These are phyloP conservation scores for Pontoporia blainvillei DNA, from an alignment of 2,113 vertebrate species.

Conservation along the genomic window DNA sequence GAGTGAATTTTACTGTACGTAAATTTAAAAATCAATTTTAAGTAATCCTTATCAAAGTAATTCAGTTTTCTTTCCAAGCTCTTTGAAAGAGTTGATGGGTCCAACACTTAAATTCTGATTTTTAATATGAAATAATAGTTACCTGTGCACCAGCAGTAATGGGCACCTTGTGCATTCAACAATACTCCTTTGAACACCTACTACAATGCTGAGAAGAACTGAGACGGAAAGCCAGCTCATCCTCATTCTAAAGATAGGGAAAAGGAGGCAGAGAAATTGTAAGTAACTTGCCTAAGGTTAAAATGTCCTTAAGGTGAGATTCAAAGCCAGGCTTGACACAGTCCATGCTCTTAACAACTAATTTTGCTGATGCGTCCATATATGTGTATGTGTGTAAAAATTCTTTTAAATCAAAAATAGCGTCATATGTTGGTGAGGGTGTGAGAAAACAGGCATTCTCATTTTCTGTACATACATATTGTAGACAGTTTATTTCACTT, in stretches of 20 bases:
- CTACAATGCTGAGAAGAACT: background rate
- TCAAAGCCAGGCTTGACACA: background rate
- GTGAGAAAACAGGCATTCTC: background rate
- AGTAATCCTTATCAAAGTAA: background rate
- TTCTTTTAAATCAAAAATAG: background rate
- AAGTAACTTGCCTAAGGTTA: background rate
- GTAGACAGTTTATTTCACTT: background rate
- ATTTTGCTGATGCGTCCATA: background rate
- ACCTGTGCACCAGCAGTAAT: background rate
- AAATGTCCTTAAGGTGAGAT: background rate
- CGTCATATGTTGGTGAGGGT: background rate
- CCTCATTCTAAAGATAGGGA: background rate
- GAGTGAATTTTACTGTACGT: background rate
- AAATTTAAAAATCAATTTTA: background rate
- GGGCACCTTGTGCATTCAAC: background rate
- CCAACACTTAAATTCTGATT: background rate
- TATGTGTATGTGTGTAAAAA: background rate
- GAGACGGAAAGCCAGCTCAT: background rate
- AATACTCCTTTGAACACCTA: background rate
- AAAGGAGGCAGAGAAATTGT: background rate
- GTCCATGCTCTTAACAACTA: background rate
- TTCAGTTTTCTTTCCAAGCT: constrained; percentile 25
- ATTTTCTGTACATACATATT: background rate
- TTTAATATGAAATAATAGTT: background rate
- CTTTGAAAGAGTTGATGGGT: background rate